Conservation (phyloP, 1,140 invertebrate species). For the Saccostrea cuccullata region DNA sequence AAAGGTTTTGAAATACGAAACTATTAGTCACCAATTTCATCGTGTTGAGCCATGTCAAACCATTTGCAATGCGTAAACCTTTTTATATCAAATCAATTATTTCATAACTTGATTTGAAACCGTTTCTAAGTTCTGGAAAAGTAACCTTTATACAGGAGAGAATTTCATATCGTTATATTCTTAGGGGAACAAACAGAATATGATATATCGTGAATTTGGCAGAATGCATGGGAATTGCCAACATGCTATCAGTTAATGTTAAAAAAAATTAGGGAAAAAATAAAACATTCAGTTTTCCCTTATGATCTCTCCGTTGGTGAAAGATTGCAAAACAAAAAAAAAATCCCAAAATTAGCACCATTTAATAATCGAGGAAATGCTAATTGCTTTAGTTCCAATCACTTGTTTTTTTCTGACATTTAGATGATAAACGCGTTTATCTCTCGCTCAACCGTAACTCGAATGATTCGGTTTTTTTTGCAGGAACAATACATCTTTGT, state of each 20-base stretch:
- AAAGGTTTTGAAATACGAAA: no score
- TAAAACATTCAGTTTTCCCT: neutral
- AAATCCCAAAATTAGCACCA: neutral
- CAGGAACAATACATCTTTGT: constrained; percentile 98
- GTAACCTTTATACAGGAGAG: no score
- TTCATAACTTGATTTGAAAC: no score
- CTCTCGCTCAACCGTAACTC: constrained; percentile 9
- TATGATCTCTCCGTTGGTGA: neutral
- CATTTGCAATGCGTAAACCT: no score
- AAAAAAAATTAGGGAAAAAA: neutral
- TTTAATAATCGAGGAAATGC: constrained; percentile 28
- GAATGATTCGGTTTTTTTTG: constrained; percentile 25
- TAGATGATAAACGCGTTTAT: constrained; percentile 32
- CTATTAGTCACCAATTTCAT: no score
- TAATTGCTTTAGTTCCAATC: constrained; percentile 19
- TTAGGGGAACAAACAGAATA: neutral
- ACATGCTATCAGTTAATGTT: no score
- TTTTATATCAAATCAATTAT: no score
- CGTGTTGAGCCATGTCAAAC: no score
- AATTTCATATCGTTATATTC: neutral
- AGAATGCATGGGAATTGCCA: neutral
- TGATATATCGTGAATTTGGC: neutral
- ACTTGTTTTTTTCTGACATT: constrained; percentile 2
- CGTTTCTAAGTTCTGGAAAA: no score
- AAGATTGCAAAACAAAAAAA: neutral